Conservation (phyloP, 2,888 invertebrate genomes). For the Tachina lurida region DNA sequence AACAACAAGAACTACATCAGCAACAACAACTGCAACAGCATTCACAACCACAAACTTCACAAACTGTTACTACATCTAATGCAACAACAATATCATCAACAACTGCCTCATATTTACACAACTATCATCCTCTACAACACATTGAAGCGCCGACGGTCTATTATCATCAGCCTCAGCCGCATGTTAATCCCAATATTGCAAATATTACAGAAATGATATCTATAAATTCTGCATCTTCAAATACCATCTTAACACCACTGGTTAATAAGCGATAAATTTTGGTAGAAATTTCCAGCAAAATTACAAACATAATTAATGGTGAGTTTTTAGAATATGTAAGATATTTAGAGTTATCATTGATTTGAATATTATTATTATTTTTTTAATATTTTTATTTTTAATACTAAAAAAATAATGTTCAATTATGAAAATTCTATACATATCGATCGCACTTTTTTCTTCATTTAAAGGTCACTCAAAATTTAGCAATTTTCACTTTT, state of each 20-base stretch:
- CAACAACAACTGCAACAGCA: constrained; percentile 47
- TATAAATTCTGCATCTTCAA: constrained; percentile 53
- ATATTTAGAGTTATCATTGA: constrained; percentile 14
- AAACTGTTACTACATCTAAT: constrained; percentile 54
- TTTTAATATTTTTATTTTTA: not conserved
- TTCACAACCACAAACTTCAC: constrained; percentile 3
- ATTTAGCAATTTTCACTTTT: too few relatives aligned
- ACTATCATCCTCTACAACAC: constrained; percentile 66
- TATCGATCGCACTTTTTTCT: too few relatives aligned
- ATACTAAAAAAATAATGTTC: too few relatives aligned
- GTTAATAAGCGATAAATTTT: constrained; percentile 45
- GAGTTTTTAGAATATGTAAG: constrained; percentile 29
- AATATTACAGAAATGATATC: constrained; percentile 66
- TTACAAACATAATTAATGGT: constrained; percentile 7
- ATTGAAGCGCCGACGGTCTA: constrained; percentile 48
- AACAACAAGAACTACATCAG: constrained; percentile 49
- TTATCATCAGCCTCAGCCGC: constrained; percentile 46
- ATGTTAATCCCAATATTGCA: constrained; percentile 55
- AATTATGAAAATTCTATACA: too few relatives aligned
- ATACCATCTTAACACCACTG: constrained; percentile 59
- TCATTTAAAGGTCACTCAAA: too few relatives aligned
- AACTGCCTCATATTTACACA: constrained; percentile 65
- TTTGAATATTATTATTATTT: not conserved
- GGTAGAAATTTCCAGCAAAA: not conserved
- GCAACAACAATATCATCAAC: constrained; percentile 70